phyloP scores from a whole-genome alignment of 2,113 vertebrate species.

The Ctenomys sociabilis region DNA sequence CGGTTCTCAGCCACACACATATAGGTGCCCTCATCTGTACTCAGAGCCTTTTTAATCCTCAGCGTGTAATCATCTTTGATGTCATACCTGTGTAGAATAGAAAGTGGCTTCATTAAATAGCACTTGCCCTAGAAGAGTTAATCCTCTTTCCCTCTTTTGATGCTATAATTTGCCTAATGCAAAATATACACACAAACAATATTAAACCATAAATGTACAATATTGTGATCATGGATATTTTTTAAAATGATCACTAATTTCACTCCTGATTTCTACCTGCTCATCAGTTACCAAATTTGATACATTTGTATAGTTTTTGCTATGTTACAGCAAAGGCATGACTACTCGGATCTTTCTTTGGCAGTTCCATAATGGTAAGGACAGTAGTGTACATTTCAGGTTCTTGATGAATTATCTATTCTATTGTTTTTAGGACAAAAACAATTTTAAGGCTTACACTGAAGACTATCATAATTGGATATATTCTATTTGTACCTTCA shows the following conservation, averaged over 20 bases:
- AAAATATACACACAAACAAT: conserved; percentile 45
- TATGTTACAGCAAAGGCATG: neutral
- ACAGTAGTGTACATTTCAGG: neutral
- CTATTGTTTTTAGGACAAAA: neutral
- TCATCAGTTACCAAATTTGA: neutral
- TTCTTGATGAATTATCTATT: neutral
- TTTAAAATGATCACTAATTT: conserved; percentile 81
- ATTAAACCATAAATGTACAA: conserved; percentile 79
- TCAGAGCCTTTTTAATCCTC: conserved; percentile 93
- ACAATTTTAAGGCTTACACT: neutral
- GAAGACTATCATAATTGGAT: neutral
- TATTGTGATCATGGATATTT: conserved; percentile 74
- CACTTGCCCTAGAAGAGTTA: conserved; percentile 59
- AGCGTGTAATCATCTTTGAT: conserved; percentile 97
- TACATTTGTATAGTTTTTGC: neutral
- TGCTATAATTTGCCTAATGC: conserved; percentile 79
- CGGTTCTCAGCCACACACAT: conserved; percentile 96
- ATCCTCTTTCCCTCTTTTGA: conserved; percentile 82
- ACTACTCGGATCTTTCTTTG: neutral
- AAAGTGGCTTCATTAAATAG: conserved; percentile 22
- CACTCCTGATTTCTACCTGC: neutral
- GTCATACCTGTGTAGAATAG: conserved; percentile 91
- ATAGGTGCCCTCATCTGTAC: conserved; percentile 94
- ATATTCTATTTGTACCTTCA: neutral
- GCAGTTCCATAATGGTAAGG: neutral